Percentiles rank a stretch among this genome's conserved stretches.
Conservation (phyloP, 1,140 invertebrate genomes). For the Drosophila sp. region DNA sequence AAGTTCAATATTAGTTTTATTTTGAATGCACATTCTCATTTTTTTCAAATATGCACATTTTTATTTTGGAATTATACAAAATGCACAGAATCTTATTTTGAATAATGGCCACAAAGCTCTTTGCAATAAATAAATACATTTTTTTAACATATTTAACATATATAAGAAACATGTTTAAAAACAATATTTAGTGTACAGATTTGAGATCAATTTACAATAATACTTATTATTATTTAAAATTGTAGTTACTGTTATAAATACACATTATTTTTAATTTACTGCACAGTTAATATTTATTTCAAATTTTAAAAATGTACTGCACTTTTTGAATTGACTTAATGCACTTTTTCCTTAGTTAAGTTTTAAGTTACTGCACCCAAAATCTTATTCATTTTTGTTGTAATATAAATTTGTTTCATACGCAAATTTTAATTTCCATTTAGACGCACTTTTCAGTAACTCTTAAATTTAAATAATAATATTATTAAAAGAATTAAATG, state of each 20-base stretch:
- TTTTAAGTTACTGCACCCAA: background rate
- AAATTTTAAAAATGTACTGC: too few species aligned
- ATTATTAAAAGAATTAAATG: conserved; percentile 2
- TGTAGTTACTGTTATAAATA: too few species aligned
- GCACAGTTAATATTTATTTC: too few species aligned
- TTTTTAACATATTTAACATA: conserved; percentile 5
- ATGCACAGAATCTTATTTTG: too few species aligned
- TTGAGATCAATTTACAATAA: background rate
- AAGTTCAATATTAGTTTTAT: too few species aligned
- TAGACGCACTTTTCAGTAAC: conserved; percentile 48
- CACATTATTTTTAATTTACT: conserved; percentile 20
- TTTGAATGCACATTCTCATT: too few species aligned
- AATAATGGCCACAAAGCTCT: background rate
- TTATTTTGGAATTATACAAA: too few species aligned
- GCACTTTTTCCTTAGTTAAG: background rate
- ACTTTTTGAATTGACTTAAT: too few species aligned
- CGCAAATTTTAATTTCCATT: conserved; percentile 2
- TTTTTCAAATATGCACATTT: too few species aligned
- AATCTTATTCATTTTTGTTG: background rate
- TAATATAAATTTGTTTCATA: background rate
- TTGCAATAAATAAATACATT: background rate
- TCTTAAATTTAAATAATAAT: conserved; percentile 15
- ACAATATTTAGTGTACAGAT: background rate
- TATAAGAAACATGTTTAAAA: background rate
- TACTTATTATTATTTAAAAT: too few species aligned